These are phyloP conservation scores for Danio choprae DNA, from an alignment of 2,797 vertebrate species.

Conservation along the genomic window DNA sequence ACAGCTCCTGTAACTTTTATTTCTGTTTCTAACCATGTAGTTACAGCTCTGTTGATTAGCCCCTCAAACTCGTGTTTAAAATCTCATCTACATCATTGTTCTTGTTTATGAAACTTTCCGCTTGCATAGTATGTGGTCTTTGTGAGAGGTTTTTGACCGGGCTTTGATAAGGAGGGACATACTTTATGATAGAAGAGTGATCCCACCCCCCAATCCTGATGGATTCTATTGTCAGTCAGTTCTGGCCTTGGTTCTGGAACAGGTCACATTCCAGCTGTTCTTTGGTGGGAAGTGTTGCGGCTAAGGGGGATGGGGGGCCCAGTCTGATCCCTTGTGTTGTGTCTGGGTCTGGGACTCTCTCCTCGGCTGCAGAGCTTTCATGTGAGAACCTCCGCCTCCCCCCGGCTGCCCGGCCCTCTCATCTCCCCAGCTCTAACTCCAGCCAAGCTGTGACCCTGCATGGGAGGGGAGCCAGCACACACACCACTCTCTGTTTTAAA, in stretches of 20 bases:
- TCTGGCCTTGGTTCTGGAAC: slow-evolving; percentile 72
- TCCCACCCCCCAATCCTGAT: slow-evolving; percentile 61
- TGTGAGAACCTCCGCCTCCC: slow-evolving; percentile 61
- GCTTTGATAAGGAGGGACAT: slow-evolving; percentile 31
- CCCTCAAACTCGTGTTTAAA: no score
- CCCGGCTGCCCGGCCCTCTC: slow-evolving; percentile 55
- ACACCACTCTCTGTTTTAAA: slow-evolving; percentile 59
- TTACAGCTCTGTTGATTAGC: no score
- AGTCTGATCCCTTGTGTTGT: slow-evolving; percentile 79
- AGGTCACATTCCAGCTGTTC: slow-evolving; percentile 86
- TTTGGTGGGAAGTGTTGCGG: slow-evolving; percentile 71
- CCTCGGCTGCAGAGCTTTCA: slow-evolving; percentile 64
- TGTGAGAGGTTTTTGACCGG: neutral
- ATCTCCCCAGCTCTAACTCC: slow-evolving; percentile 57
- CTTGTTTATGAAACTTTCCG: no score
- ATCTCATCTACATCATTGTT: no score
- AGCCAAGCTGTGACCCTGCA: slow-evolving; percentile 59
- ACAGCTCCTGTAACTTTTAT: no score
- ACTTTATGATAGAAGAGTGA: slow-evolving; percentile 45
- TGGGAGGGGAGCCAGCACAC: slow-evolving; percentile 54
- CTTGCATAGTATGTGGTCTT: neutral
- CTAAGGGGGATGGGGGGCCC: slow-evolving; percentile 57
- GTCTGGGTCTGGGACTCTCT: slow-evolving; percentile 83
- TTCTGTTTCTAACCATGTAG: no score
- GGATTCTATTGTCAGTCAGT: slow-evolving; percentile 57